Evolutionary conservation across 35 echinoderm and acorn worm genomes (phyloP).

Genomic region (Apostichopus japonicus): DNA sequence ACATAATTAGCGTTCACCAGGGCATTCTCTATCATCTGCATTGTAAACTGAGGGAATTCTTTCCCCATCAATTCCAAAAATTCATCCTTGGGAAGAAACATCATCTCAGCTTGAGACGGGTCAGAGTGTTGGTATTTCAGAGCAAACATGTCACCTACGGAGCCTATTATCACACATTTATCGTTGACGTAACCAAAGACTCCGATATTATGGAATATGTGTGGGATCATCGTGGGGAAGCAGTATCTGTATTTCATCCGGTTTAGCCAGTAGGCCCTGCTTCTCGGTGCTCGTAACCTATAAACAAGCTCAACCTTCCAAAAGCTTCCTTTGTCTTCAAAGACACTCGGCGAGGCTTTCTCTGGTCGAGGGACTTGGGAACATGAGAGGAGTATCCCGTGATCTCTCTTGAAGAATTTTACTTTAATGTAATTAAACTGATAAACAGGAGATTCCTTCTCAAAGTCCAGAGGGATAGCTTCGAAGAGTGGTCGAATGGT

Average conservation of each 20-base stretch:
- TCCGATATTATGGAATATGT: neutral
- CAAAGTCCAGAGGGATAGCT: conserved; percentile 28
- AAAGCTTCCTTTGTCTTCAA: neutral
- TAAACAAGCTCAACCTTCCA: conserved; percentile 17
- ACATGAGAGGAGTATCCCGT: conserved; percentile 15
- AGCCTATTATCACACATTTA: neutral
- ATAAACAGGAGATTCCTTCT: conserved; percentile 35
- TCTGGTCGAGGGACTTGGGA: neutral
- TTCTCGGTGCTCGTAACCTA: neutral
- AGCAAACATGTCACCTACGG: neutral
- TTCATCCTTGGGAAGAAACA: neutral
- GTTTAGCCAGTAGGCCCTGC: neutral
- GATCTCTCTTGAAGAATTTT: conserved; percentile 16
- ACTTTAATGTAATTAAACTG: conserved; percentile 8
- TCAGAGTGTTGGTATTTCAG: conserved; percentile 27
- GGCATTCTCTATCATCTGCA: conserved; percentile 5
- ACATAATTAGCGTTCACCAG: neutral
- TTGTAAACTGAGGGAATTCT: conserved; percentile 3
- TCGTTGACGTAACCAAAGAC: neutral
- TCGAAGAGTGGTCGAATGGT: neutral
- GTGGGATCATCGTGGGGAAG: neutral
- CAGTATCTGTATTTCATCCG: neutral
- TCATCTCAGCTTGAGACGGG: neutral
- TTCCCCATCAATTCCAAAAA: neutral
- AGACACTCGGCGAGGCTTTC: neutral